Conservation (phyloP, 2,888 invertebrate genomes). For the Oxycera nigricornis region DNA sequence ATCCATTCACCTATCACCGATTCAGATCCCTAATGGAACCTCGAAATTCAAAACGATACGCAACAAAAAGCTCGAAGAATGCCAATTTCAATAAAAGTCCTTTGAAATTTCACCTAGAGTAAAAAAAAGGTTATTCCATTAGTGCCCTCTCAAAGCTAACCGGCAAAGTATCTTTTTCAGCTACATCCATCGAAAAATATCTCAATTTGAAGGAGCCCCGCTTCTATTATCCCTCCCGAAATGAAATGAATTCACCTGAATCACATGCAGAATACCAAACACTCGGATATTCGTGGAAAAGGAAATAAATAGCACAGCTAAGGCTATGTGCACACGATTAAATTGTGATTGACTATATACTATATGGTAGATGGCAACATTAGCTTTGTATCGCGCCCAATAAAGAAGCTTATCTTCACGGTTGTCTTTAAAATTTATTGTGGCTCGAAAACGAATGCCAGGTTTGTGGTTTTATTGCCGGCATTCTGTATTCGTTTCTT, state of each 20-base stretch:
- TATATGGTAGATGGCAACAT: constrained; percentile 9
- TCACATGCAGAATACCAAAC: not conserved
- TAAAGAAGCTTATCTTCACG: not conserved
- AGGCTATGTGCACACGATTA: constrained; percentile 6
- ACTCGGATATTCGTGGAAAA: not conserved
- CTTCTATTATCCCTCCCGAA: not conserved
- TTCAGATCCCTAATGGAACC: not conserved
- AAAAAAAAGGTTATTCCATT: not conserved
- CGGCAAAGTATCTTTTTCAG: not conserved
- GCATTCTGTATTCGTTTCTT: not conserved
- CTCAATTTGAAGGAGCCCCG: not conserved
- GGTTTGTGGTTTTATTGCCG: too few relatives aligned
- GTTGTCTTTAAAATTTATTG: not conserved
- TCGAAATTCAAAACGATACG: not conserved
- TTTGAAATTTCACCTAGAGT: not conserved
- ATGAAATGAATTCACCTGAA: not conserved
- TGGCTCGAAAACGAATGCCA: not conserved
- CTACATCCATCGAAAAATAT: not conserved
- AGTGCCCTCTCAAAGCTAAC: not conserved
- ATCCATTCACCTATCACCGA: too few relatives aligned
- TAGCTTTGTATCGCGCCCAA: not conserved
- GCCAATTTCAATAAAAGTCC: not conserved
- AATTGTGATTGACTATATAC: constrained; percentile 34
- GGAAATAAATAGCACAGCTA: not conserved
- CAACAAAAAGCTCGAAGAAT: not conserved